A percentile compares a stretch with the other conserved stretches of the same genome.
Evolutionary conservation across 2,888 invertebrate species (phyloP).

Genomic region (Lagria hirta): DNA sequence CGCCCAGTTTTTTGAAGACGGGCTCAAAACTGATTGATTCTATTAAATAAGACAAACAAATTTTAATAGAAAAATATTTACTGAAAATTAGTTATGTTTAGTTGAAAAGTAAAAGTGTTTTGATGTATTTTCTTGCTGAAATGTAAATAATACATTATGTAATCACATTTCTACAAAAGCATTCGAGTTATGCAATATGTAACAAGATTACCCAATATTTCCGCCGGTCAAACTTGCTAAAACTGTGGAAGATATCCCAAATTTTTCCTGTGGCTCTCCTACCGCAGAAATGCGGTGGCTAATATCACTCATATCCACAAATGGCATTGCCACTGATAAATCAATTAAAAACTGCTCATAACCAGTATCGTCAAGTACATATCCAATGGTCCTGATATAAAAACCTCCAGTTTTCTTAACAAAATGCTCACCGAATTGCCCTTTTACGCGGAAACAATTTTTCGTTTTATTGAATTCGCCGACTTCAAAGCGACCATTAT

Average conservation of each 20-base stretch:
- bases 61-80: no score
- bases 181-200: no score
- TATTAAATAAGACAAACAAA: no score
- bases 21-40: no score
- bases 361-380: slow-evolving; percentile 6
- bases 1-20: no score
- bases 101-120: no score
- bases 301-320: background rate
- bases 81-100: no score
- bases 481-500: slow-evolving; percentile 9
- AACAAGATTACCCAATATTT: background rate
- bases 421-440: background rate
- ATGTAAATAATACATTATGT: no score
- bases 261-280: no score
- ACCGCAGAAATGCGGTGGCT: background rate
- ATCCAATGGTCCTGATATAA: slow-evolving; percentile 12
- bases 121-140: no score
- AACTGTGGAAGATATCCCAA: slow-evolving; percentile 1
- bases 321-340: slow-evolving; percentile 1
- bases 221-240: background rate
- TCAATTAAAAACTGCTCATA: slow-evolving; percentile 12
- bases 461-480: background rate
- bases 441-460: no score
- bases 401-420: slow-evolving; percentile 1
- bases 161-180: no score